These are phyloP conservation scores for Heliconius eleuchia DNA, from an alignment of 1,140 invertebrate species.

Conservation along the genomic window DNA sequence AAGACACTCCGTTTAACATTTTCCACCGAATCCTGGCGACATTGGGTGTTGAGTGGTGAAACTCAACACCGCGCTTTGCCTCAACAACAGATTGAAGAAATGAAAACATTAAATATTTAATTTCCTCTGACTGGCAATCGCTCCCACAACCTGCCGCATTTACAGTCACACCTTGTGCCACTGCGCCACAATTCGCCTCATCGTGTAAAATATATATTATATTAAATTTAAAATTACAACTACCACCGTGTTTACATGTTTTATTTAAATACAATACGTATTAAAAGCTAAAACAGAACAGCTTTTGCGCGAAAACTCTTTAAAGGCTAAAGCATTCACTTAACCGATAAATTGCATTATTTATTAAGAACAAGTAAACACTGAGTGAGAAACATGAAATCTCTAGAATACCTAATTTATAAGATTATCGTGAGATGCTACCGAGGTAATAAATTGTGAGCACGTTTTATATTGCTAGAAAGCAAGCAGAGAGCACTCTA, in stretches of 20 bases:
- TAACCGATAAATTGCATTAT: constrained; percentile 7
- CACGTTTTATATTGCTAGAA: constrained; percentile 72
- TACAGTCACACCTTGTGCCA: too few relatives aligned
- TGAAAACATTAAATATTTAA: too few relatives aligned
- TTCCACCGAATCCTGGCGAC: too few relatives aligned
- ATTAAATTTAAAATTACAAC: too few relatives aligned
- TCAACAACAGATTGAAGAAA: too few relatives aligned
- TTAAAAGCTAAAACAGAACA: neutral
- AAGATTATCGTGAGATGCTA: constrained; percentile 28
- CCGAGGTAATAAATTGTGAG: constrained; percentile 49
- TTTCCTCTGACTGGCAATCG: too few relatives aligned
- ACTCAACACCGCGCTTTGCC: too few relatives aligned
- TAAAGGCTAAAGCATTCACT: neutral
- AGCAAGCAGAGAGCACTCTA: constrained; percentile 54
- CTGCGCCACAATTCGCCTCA: too few relatives aligned
- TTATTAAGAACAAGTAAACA: constrained; percentile 11
- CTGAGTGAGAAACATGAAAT: constrained; percentile 8
- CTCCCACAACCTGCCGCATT: too few relatives aligned
- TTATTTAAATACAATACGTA: neutral
- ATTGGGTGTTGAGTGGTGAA: too few relatives aligned
- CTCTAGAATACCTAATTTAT: constrained; percentile 20
- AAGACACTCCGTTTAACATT: too few relatives aligned
- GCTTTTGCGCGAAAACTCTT: neutral
- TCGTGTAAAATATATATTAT: neutral
- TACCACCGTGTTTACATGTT: too few relatives aligned